Base-by-base conservation (phyloP, 2,797 vertebrate genomes). In the Salmo trutta region DNA sequence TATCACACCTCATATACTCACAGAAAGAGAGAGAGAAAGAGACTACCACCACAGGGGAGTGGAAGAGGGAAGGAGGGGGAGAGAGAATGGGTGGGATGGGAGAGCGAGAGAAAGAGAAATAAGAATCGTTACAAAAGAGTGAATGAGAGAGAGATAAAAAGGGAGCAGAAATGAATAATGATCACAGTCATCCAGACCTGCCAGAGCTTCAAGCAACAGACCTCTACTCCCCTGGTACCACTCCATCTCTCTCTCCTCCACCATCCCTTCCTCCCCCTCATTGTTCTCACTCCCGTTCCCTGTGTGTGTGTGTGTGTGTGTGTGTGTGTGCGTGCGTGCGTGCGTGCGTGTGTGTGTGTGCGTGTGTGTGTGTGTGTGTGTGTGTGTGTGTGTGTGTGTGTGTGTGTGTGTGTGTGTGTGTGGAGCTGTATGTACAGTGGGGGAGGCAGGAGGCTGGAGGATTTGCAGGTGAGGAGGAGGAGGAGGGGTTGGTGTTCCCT, bases 1-100 rank as follows among this genome's bases (percentile, higher is more conserved):
- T 94, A 94, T 93, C 93, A 92, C 92, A 91, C 93, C 92, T 91
- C 90, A 94, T 92, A 94, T 94, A 93, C 83, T 93, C 91, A 77
- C 82, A 77, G 81, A 74, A 75, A 77, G 24, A 81, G 65, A 66
- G 71, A 79, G 64, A 19, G n/a, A 15, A 59, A 41, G 72, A 36
- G 21, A 54, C n/a, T 24, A 21, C 29, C 17, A 29, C 27, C 16
- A 24, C 27, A 21, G 24, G 14, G 59, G 21, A 51, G 4, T 33
- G 53, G 19, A 33, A 59, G 14, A 47, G 31, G 41, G 54, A 24
- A 10, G 69, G 19, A 10, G 66, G 19, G 65, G 14, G 47, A n/a
- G 47, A 33, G 74, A 71, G 36, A 0, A 24, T 24, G 24, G 24
- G 24, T 24, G 24, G 24, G 24, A 24, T 24, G 24, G 69, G 19